phyloP scores from a whole-genome alignment of 2,797 vertebrate species.

The Enteromius radiatus region DNA sequence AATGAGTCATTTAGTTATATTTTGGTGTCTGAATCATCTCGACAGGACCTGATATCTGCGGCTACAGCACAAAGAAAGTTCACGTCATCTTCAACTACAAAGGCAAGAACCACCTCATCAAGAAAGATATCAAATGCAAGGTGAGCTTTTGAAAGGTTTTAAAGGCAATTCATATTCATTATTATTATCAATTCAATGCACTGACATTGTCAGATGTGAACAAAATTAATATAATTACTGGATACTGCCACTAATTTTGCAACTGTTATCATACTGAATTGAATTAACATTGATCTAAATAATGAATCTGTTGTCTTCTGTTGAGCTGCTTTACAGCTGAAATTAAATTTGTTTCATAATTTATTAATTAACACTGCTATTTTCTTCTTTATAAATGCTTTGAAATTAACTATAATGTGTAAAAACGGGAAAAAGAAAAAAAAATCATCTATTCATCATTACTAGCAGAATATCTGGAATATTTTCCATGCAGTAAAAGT shows the following conservation, averaged over 20 bases:
- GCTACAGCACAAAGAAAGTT: constrained; percentile 86
- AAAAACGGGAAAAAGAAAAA: no score
- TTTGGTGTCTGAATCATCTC: background rate
- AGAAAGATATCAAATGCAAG: constrained; percentile 87
- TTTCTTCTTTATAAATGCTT: no score
- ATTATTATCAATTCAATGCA: background rate
- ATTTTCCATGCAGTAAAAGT: no score
- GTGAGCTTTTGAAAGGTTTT: constrained; percentile 61
- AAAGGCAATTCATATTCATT: background rate
- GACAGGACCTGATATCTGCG: constrained; percentile 84
- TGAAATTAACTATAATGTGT: no score
- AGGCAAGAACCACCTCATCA: constrained; percentile 84
- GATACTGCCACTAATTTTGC: no score
- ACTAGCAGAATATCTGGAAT: no score
- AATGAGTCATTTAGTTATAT: background rate
- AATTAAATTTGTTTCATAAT: no score
- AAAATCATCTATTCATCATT: no score
- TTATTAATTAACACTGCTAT: no score
- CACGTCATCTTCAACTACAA: constrained; percentile 88
- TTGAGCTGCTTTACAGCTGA: background rate
- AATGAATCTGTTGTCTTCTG: background rate
- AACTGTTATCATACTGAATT: background rate
- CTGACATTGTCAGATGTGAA: background rate
- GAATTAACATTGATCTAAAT: no score
- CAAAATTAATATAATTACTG: background rate